Conservation (phyloP, 2,888 invertebrate species). For the Pyrrhia umbra region DNA sequence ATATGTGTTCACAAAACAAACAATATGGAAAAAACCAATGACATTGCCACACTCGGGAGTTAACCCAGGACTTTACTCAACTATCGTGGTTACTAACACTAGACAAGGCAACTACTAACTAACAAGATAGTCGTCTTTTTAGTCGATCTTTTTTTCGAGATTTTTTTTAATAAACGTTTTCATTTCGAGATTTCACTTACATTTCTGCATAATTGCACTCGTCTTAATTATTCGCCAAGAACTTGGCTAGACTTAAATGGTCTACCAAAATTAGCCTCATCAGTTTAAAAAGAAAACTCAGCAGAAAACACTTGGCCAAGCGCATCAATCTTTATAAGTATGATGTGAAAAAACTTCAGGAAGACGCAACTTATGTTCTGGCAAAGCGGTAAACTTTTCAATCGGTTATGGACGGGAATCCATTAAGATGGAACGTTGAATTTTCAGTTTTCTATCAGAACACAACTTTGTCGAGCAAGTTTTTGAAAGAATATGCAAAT, state of each 20-base stretch:
- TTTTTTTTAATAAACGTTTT: too few species aligned
- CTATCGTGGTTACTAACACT: too few species aligned
- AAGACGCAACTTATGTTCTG: conserved; percentile 49
- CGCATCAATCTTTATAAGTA: conserved; percentile 58
- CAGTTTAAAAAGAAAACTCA: conserved; percentile 7
- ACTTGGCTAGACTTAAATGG: not conserved
- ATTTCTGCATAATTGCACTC: not conserved
- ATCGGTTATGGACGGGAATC: conserved; percentile 59
- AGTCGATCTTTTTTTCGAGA: too few species aligned
- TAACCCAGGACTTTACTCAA: too few species aligned
- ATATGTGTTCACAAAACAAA: too few species aligned
- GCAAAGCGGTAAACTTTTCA: conserved; percentile 59
- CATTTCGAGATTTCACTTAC: too few species aligned
- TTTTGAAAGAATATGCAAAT: conserved; percentile 52
- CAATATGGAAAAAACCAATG: too few species aligned
- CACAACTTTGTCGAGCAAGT: conserved; percentile 45
- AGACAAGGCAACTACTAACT: too few species aligned
- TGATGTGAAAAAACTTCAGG: conserved; percentile 48
- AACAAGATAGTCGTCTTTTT: too few species aligned
- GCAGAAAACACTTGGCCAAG: conserved; percentile 25
- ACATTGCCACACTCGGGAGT: too few species aligned
- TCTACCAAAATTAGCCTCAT: conserved; percentile 20
- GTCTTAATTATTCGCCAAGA: not conserved
- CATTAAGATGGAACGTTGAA: conserved; percentile 57
- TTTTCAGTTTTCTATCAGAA: conserved; percentile 59